Base-by-base conservation (phyloP, 2,113 vertebrate genomes). In the Myrmophylax atrothorax region DNA sequence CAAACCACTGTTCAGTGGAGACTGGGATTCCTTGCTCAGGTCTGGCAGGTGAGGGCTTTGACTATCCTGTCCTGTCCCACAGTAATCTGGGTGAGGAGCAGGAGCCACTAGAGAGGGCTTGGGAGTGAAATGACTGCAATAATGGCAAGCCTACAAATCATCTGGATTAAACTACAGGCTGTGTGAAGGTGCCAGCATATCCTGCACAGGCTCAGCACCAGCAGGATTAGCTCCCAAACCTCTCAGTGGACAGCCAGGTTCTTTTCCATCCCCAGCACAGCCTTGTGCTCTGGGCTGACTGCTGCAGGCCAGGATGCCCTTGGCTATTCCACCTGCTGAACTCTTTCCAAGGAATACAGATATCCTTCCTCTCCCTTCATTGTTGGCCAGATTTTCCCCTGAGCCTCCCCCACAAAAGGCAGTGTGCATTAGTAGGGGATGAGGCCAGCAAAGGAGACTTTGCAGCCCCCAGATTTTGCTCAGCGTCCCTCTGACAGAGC, bases 71-170 rank as follows among this genome's bases (percentile, higher is more conserved):
- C 18, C 29, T 5, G 1, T 60, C 49, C 76, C 19, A 20, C 5
- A 3, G 26, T 7, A 46, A 11, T 33, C 17, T 62, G 42, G 5
- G 8, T 4, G 4, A 87, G 68, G 28, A 73, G 64, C 59, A 75
- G 15, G 14, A 44, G 18, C 13, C 29, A 75, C 31, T 16, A 6
- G 26, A 63, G 63, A 31, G 14, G n/a, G 28, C 22, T 38, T 40
- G 44, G 23, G 38, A 47, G 12, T 0, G 0, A 22, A 29, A 76
- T 55, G n/a, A 5, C 52, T 6, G 6, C 0, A 0, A 9, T 19
- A 23, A 40, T 33, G 20, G 38, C 3, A 12, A 55, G 10, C 20
- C 58, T 80, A 26, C 26, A 64, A 70, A 73, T 23, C 24, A 64
- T 33, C 35, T 16, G 11, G 18, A 35, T 76, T 85, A 73, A 89